Percentiles rank a stretch among this genome's conserved stretches.
Evolutionary conservation across 35 echinoderm and acorn worm species (phyloP).

Genomic region (Lytechinus pictus): DNA sequence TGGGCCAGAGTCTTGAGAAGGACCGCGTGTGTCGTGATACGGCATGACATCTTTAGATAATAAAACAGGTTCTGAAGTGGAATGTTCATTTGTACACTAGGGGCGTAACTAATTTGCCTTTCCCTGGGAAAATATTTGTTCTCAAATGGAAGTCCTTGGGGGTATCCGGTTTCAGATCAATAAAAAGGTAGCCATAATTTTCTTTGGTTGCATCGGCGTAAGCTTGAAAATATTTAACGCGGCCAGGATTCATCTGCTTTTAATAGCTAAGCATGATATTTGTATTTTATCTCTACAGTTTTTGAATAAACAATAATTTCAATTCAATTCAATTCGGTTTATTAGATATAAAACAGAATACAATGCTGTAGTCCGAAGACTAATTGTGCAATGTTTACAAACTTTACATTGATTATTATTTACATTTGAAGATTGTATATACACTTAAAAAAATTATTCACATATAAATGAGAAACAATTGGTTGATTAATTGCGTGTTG

Average conservation of each 20-base stretch:
- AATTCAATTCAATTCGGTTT: too few relatives aligned
- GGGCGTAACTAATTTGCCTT: conserved; percentile 27
- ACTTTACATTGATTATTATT: too few relatives aligned
- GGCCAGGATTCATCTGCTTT: conserved; percentile 72
- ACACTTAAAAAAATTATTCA: too few relatives aligned
- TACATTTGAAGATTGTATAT: too few relatives aligned
- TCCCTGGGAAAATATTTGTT: conserved; percentile 57
- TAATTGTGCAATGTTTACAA: too few relatives aligned
- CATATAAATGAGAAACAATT: too few relatives aligned
- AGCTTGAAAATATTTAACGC: conserved; percentile 55
- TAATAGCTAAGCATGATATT: conserved; percentile 56
- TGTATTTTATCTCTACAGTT: conserved; percentile 77
- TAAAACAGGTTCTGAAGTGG: background rate
- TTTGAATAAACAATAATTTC: conserved; percentile 81
- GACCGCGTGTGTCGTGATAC: conserved; percentile 33
- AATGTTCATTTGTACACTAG: background rate
- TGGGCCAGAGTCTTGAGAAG: conserved; percentile 36
- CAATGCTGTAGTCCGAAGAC: too few relatives aligned
- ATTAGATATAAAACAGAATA: too few relatives aligned
- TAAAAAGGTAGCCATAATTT: conserved; percentile 62
- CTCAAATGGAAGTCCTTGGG: background rate
- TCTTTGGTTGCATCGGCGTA: conserved; percentile 63
- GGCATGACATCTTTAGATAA: conserved; percentile 47
- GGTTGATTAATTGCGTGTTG: conserved; percentile 82
- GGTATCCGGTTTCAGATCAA: conserved; percentile 72